Percentiles rank a stretch among this genome's conserved stretches.
Conservation (phyloP, 2,113 vertebrate species). For the Neopipo cinnamomea region DNA sequence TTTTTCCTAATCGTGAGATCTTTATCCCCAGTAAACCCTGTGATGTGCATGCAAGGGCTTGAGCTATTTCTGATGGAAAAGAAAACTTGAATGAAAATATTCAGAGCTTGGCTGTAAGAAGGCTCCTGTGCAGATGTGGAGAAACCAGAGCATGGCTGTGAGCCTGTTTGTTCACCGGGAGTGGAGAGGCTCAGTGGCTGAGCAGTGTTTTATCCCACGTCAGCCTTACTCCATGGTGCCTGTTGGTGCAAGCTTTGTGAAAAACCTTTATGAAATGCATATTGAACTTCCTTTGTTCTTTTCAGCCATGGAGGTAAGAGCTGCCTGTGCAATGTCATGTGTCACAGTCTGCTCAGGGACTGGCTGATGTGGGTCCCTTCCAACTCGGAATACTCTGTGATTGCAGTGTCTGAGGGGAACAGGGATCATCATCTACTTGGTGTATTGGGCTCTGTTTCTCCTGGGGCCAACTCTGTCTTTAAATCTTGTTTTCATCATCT, state of each 20-base stretch:
- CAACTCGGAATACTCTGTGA: neutral
- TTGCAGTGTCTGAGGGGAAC: neutral
- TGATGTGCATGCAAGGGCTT: fast-evolving
- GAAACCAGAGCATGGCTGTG: neutral
- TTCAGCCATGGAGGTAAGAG: neutral
- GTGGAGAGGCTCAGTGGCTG: neutral
- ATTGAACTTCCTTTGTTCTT: neutral
- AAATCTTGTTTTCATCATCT: neutral
- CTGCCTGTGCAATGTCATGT: neutral
- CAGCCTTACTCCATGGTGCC: neutral
- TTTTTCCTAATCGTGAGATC: neutral
- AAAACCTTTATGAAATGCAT: neutral
- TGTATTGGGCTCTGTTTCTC: neutral
- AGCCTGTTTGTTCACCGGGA: neutral
- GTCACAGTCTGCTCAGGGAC: neutral
- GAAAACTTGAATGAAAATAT: neutral
- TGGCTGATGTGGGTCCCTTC: neutral
- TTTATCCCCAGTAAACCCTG: neutral
- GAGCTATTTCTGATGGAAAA: neutral
- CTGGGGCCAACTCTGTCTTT: neutral
- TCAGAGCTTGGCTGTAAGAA: neutral
- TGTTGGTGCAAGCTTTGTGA: neutral
- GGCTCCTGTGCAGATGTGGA: neutral
- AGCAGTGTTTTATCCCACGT: fast-evolving
- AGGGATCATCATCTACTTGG: neutral